These are phyloP conservation scores for Lycophotia porphyrea DNA, from an alignment of 2,888 invertebrate genomes.

Conservation along the genomic window DNA sequence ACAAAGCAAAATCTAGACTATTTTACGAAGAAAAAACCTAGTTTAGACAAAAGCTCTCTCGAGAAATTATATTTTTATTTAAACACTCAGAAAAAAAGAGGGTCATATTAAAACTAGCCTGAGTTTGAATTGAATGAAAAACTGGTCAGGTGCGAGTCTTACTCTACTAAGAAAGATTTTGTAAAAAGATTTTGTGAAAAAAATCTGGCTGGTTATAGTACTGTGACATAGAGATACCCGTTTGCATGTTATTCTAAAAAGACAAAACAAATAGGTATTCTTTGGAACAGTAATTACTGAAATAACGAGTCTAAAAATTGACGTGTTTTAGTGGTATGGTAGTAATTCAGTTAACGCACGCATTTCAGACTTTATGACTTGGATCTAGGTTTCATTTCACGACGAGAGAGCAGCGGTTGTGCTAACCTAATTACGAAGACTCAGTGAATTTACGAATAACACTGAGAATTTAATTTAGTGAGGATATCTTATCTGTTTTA, in stretches of 20 bases:
- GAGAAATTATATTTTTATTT: constrained; percentile 35
- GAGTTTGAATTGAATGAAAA: not conserved
- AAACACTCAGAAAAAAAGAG: not conserved
- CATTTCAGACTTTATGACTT: constrained; percentile 40
- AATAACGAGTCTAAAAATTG: constrained; percentile 31
- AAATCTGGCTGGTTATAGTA: not conserved
- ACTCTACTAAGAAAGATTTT: too few relatives aligned
- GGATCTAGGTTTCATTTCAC: constrained; percentile 50
- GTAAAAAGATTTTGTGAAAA: not conserved
- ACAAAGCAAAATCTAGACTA: constrained; percentile 23
- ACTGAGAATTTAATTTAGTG: constrained; percentile 12
- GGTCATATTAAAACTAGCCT: constrained; percentile 12
- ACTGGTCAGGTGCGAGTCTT: constrained; percentile 1
- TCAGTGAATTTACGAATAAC: constrained; percentile 14
- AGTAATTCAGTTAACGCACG: constrained; percentile 28
- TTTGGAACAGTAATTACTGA: constrained; percentile 11
- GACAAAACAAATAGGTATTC: not conserved
- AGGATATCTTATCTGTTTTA: constrained; percentile 3
- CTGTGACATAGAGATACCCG: not conserved
- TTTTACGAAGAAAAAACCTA: constrained; percentile 2
- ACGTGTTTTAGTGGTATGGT: constrained; percentile 42
- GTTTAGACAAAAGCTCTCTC: not conserved
- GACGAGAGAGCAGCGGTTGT: constrained; percentile 11
- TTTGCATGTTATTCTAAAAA: not conserved
- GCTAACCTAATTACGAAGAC: constrained; percentile 34